Evolutionary conservation across 2,113 vertebrate species (phyloP), one percentile per base, ranked within the genome.

Genomic region (Clinocottus analis): DNA sequence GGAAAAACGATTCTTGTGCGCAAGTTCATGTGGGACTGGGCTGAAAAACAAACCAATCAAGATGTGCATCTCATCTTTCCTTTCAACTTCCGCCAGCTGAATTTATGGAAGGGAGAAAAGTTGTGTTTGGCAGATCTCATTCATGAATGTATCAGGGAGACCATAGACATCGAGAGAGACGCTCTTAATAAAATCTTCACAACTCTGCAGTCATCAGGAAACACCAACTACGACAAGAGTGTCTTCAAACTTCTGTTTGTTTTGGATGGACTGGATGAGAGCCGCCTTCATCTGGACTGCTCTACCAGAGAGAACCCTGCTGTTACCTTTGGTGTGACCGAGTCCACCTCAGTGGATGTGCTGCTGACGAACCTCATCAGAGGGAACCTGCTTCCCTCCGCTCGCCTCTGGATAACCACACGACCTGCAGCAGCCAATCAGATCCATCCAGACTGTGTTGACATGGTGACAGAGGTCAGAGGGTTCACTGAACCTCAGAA

Each of bases 121-220:
- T 80, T 77, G 0, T 3, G 14, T 55, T 61, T 87, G 77, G 37
- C 58, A 37, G n/a, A 70, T 53, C 73, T 87, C 7, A 41, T 87
- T 49, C 85, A 87, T 64, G 6, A 70, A 27, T 87, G 64, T 5
- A 80, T 87, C 53, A 6, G 0, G 0, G 56, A 61, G 8, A 47
- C 56, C 53, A 72, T 0, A 60, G 12, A 7, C 56, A 72, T 72
- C 21, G 10, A 3, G 11, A 5, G 4, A 35, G 55, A 72, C 17
- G 41, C 41, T 47, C 41, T 72, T 1, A 25, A 72, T 35, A 0
- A 61, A 39, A 72, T 72, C 21, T 72, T 72, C 47, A 49, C 69
- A 80, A 35, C 65, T n/a, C 60, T 86, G 31, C 75, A 86, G 53
- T 81, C 83, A 39, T 78, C 76, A 64, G 80, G 58, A 83, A 80